Evolutionary conservation across 1,140 invertebrate genomes (phyloP), one percentile per base, ranked within the genome.

Genomic region (Drosophila lacertosa): DNA sequence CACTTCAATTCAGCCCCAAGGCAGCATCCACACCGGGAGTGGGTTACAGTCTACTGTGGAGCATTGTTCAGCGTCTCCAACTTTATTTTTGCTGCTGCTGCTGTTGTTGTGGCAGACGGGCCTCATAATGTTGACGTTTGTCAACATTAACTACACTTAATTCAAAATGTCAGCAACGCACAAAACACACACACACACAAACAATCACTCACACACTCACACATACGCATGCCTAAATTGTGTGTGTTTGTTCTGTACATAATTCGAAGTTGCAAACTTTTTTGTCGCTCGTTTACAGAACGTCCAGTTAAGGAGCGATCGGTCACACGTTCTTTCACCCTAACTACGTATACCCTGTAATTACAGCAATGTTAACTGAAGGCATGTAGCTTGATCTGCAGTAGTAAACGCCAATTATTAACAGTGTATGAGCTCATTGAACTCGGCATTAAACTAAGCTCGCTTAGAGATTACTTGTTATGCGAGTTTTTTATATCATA

Each of bases 141-240:
- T 83, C 74, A 83, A 78, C 79, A 83, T 83, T 83, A 83, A 83
- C 70, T 83, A 83, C 79, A 78, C 79, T 83, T 83, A 83, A 83
- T 83, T 83, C 79, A 78, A 83, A 83, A 75, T 83, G 79, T 77
- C 79, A 83, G 60, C 67, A 60, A 24, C 22, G 44, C 58, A 50
- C 54, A 44, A 16, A n/a, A 50, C 26, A 29, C 26, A 29, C 6
- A 29, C 26, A 7, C 26, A 9, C 26, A 51, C 4, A 51, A n/a
- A n/a, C n/a, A n/a, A n/a, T n/a, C n/a, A n/a, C n/a, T n/a, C 11
- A 45, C 64, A 66, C 44, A 37, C 35, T 15, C 51, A 53, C 26
- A 60, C 54, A 55, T 20, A 9, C 24, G 9, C 33, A 55, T 59
- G 42, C 55, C 29, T 62, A 64, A 54, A 63, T 64, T 70, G 51